phyloP scores from a whole-genome alignment of 2,888 invertebrate species.

The Chamaedrilus cognettii region DNA sequence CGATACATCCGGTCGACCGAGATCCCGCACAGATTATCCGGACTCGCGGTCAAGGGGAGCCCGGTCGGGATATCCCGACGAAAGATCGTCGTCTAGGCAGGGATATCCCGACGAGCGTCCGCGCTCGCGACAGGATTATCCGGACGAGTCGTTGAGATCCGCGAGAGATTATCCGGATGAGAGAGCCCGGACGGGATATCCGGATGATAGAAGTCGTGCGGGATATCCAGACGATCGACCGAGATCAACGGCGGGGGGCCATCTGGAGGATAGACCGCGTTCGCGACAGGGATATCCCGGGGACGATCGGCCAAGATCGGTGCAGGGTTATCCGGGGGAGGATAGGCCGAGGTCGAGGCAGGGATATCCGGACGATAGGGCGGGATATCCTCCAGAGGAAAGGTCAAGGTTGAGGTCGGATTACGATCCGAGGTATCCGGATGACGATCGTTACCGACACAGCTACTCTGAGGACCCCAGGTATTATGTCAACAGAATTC shows the following conservation, averaged over 20 bases:
- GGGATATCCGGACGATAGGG: constrained; percentile 27
- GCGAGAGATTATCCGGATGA: constrained; percentile 15
- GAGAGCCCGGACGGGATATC: neutral
- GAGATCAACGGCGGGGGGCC: too few species aligned
- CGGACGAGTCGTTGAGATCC: constrained; percentile 6
- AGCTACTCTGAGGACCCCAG: too few species aligned
- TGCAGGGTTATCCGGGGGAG: constrained; percentile 5
- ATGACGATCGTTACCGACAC: too few species aligned
- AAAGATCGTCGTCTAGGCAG: constrained; percentile 8
- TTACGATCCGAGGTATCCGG: constrained; percentile 18
- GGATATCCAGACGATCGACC: constrained; percentile 24
- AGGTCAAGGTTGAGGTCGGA: neutral
- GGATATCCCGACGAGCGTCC: constrained; percentile 10
- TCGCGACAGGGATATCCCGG: constrained; percentile 15
- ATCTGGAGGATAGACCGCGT: neutral
- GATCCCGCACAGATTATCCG: neutral
- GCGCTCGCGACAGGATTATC: constrained; percentile 20
- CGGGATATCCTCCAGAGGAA: constrained; percentile 1
- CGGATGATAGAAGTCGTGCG: neutral
- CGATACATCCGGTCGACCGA: neutral
- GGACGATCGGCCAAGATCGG: constrained; percentile 26
- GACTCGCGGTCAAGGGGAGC: neutral
- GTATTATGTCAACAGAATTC: too few species aligned
- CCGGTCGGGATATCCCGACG: constrained; percentile 8
- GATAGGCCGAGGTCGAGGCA: constrained; percentile 21